phyloP scores from a whole-genome alignment of 37 sponge, comb jelly and placozoan species.

The Hormiphora californensis region DNA sequence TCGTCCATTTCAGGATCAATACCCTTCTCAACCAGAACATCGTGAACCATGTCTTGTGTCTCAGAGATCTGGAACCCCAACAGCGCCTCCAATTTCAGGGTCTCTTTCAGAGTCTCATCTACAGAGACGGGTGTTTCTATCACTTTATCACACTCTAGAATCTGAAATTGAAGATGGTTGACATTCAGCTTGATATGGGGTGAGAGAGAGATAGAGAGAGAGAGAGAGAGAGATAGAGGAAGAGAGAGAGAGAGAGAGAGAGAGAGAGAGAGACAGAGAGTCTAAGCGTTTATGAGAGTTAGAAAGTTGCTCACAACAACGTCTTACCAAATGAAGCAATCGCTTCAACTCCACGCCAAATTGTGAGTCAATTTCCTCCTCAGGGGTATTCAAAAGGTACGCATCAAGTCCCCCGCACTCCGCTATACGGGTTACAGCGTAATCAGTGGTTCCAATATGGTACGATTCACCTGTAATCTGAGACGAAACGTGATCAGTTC shows the following conservation, averaged over 20 bases:
- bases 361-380: conserved; percentile 37
- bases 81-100: conserved; percentile 27
- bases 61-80: conserved; percentile 22
- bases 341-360: conserved; percentile 50
- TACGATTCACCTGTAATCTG: conserved; percentile 44
- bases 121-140: neutral
- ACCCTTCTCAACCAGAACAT: conserved; percentile 17
- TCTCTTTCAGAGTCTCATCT: conserved; percentile 4
- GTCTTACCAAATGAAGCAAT: neutral
- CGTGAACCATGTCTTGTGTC: conserved; percentile 1
- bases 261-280: too few relatives aligned
- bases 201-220: too few relatives aligned
- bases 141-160: conserved; percentile 5
- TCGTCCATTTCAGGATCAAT: conserved; percentile 17
- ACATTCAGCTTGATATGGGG: too few relatives aligned
- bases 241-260: too few relatives aligned
- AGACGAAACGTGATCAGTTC: neutral
- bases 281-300: too few relatives aligned
- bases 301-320: too few relatives aligned
- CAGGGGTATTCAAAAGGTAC: conserved; percentile 12
- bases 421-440: conserved; percentile 31
- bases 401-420: conserved; percentile 41
- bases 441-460: conserved; percentile 43
- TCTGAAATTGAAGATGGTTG: too few relatives aligned
- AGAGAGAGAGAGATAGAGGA: too few relatives aligned